Evolutionary conservation across 2,113 vertebrate species (phyloP).

Genomic region (Platysteira castanea): DNA sequence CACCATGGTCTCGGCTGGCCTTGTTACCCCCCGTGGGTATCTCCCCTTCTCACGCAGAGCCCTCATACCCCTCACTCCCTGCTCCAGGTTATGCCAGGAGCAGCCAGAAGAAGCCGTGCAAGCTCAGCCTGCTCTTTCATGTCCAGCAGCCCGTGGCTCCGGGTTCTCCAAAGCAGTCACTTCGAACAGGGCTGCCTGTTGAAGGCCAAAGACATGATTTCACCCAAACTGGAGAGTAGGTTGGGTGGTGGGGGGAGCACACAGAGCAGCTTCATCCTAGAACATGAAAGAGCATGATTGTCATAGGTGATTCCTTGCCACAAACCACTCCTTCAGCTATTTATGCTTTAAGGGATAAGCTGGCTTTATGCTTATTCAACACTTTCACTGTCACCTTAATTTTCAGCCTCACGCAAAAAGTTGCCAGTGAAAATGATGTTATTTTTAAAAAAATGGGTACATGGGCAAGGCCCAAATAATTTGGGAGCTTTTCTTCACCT

Average conservation of each 20-base stretch:
- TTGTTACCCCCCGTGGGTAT: accelerated
- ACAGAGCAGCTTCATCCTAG: neutral
- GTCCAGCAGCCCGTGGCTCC: neutral
- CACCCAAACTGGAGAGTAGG: neutral
- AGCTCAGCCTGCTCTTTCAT: neutral
- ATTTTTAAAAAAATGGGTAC: neutral
- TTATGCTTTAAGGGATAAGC: neutral
- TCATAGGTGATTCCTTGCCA: neutral
- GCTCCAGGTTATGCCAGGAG: neutral
- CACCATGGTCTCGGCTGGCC: neutral
- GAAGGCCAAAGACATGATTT: neutral
- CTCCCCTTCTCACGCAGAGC: neutral
- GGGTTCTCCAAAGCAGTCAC: neutral
- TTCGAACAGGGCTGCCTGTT: neutral
- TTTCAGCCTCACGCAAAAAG: neutral
- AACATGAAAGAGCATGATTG: neutral
- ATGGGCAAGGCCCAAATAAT: neutral
- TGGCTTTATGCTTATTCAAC: neutral
- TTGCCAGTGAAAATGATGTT: neutral
- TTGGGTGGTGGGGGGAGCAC: neutral
- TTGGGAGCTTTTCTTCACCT: neutral
- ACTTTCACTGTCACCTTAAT: neutral
- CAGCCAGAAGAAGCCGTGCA: neutral
- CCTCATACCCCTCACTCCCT: neutral
- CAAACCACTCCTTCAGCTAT: neutral